phyloP scores from a whole-genome alignment of 2,797 vertebrate genomes.

The Acanthurus leucopareius region DNA sequence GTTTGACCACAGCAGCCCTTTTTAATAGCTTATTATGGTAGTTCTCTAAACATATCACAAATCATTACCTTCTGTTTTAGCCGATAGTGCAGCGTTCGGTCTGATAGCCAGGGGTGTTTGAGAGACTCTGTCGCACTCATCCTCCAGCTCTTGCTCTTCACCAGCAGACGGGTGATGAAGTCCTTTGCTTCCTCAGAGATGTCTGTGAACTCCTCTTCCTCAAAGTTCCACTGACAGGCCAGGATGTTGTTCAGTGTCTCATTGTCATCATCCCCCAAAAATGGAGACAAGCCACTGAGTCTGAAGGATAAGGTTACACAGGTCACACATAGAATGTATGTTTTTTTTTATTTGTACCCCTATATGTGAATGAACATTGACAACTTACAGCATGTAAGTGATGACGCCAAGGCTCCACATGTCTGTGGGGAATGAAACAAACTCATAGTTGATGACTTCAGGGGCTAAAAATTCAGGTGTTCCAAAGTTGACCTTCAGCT shows the following conservation, averaged over 20 bases:
- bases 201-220: conserved; percentile 92
- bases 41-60: too few species aligned
- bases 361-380: not conserved
- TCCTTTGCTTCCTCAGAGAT: conserved; percentile 95
- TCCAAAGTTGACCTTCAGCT: conserved; percentile 96
- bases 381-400: conserved; percentile 96
- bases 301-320: conserved; percentile 71
- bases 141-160: conserved; percentile 98
- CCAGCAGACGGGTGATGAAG: conserved; percentile 94
- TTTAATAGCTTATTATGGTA: not conserved
- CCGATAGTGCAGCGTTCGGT: conserved; percentile 89
- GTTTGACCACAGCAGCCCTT: not conserved
- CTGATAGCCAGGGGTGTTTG: conserved; percentile 95
- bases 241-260: conserved; percentile 98
- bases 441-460: conserved; percentile 98
- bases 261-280: conserved; percentile 95
- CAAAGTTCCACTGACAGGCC: conserved; percentile 95
- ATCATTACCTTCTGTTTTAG: conserved; percentile 87
- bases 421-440: conserved; percentile 97
- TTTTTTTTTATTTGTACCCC: not conserved
- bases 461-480: conserved; percentile 98
- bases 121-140: conserved; percentile 95
- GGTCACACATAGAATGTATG: not conserved
- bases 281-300: conserved; percentile 95
- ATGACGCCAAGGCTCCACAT: conserved; percentile 99